Evolutionary conservation across 2,797 vertebrate genomes (phyloP), one percentile per base, ranked within the genome.

Genomic region (Sebastes diploproa): DNA sequence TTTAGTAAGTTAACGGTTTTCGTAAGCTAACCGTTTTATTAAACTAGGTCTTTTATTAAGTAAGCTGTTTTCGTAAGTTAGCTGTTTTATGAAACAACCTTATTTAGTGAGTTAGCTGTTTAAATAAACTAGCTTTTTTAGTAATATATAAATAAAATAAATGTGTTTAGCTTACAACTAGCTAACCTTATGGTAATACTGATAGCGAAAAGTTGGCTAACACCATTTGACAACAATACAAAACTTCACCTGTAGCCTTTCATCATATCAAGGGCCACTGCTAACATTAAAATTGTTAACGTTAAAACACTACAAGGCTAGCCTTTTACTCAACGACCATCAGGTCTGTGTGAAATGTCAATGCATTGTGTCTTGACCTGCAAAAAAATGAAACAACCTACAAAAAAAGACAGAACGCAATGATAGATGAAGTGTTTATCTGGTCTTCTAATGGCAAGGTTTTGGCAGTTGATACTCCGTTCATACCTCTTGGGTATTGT

Each of bases 381-480:
- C 25, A 69, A 59, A 22, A 46, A 78, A 36, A 36, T 20, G 5
- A 77, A 38, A 46, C 25, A 25, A 60, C 22, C 29, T 30, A 14
- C 8, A 73, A 71, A 67, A 77, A 78, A 34, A 12, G 27, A n/a
- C 52, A 69, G 34, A 71, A 29, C 38, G n/a, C 29, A 30, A 10
- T 65, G 64, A 66, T 68, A 55, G 82, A 80, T 56, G 20, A 27
- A 75, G 76, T 86, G 77, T 82, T 84, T 73, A 85, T 83, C 72
- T 74, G 65, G 18, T 86, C 71, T 69, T 84, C 64, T 88, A 88
- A 88, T 84, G 80, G 78, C 71, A 72, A 55, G 64, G 69, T 82
- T 87, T 85, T 88, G 88, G 86, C 86, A 87, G 80, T 80, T 82
- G 83, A 86, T 88, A 80, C 90, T 84, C 72, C 72, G 72, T 83